These are phyloP conservation scores for Poicephalus meyeri DNA, from an alignment of 2,113 vertebrate genomes.

Conservation along the genomic window DNA sequence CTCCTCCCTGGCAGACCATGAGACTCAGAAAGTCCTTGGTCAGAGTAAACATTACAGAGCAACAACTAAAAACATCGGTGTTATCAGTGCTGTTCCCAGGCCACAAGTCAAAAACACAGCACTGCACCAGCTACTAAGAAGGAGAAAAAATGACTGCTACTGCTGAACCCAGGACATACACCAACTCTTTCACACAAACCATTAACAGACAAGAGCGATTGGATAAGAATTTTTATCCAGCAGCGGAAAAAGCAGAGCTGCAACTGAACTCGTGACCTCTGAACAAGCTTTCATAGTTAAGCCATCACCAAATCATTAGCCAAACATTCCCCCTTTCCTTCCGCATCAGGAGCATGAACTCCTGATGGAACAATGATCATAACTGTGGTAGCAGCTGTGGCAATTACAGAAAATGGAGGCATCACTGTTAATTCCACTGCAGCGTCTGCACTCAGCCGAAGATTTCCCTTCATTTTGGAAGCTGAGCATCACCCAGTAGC, in stretches of 20 bases:
- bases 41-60: too few species aligned
- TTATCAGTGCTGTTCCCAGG: too few species aligned
- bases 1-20: too few species aligned
- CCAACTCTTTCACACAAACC: neutral
- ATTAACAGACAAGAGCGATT: neutral
- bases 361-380: neutral
- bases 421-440: neutral
- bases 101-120: too few species aligned
- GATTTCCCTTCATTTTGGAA: neutral
- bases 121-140: too few species aligned
- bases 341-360: neutral
- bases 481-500: neutral
- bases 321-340: neutral
- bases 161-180: neutral
- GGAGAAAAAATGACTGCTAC: too few species aligned
- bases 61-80: too few species aligned
- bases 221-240: neutral
- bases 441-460: neutral
- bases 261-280: neutral
- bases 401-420: constrained; percentile 1
- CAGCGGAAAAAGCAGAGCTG: neutral
- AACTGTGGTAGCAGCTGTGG: neutral
- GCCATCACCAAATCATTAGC: neutral
- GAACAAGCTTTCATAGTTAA: neutral
- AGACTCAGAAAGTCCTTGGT: too few species aligned